Percentiles rank a stretch among this genome's conserved stretches.
Evolutionary conservation across 2,888 invertebrate species (phyloP).

Genomic region (Drosophila prostipennis): DNA sequence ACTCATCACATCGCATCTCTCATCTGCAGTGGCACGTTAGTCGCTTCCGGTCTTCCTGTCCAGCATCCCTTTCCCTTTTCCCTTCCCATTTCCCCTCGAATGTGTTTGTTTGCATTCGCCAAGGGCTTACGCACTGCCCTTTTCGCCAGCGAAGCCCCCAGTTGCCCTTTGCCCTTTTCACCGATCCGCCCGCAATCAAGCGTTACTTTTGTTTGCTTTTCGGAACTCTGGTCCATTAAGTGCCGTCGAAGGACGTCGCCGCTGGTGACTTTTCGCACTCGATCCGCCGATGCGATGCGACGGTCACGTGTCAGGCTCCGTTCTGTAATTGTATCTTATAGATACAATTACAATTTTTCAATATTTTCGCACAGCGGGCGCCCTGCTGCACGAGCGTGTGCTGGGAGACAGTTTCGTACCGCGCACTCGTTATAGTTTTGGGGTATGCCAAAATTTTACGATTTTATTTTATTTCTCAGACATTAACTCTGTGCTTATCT

Average conservation of each 20-base stretch:
- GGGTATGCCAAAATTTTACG: background rate
- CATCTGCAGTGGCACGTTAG: constrained; percentile 61
- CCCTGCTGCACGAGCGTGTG: constrained; percentile 19
- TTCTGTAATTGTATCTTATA: constrained; percentile 75
- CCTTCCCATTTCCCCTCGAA: background rate
- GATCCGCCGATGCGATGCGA: constrained; percentile 45
- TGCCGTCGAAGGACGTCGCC: constrained; percentile 27
- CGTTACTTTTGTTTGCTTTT: constrained; percentile 77
- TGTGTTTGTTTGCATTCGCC: constrained; percentile 63
- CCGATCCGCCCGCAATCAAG: constrained; percentile 74
- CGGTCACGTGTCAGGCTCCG: constrained; percentile 67
- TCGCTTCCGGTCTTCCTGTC: constrained; percentile 59
- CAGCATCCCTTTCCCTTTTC: constrained; percentile 1
- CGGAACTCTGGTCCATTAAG: constrained; percentile 79
- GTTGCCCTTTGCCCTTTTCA: constrained; percentile 13
- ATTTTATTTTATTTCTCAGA: too few species aligned
- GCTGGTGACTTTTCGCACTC: constrained; percentile 74
- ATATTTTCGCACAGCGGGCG: constrained; percentile 75
- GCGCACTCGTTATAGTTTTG: constrained; percentile 13
- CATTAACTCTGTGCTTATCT: too few species aligned
- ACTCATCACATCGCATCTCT: constrained; percentile 38
- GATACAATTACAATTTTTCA: constrained; percentile 79
- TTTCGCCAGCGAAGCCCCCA: constrained; percentile 41
- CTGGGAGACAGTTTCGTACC: constrained; percentile 7
- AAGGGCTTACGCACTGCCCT: constrained; percentile 64